Evolutionary conservation across 2,113 vertebrate species (phyloP).

Genomic region (Pterocles orientalis): DNA sequence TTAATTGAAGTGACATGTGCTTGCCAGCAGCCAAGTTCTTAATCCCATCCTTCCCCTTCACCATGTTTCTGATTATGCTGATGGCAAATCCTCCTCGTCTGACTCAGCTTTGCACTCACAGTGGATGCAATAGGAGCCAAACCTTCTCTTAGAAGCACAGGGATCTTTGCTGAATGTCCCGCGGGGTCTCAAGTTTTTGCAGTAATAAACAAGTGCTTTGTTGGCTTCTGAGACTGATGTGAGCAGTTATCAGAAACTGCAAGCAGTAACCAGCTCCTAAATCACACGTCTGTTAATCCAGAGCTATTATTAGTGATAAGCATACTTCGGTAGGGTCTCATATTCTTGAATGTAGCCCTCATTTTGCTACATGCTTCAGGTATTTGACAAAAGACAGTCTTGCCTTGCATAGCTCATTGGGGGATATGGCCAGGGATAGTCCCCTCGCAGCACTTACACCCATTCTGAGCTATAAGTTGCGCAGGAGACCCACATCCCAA

Average conservation of each 20-base stretch:
- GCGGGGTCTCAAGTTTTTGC: background rate
- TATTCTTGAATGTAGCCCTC: background rate
- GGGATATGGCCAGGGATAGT: background rate
- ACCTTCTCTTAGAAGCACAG: background rate
- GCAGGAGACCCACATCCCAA: background rate
- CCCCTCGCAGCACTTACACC: background rate
- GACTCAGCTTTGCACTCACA: background rate
- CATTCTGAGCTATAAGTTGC: background rate
- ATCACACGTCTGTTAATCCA: background rate
- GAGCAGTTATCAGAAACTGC: conserved; percentile 12
- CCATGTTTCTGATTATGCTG: conserved; percentile 40
- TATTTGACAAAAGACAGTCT: background rate
- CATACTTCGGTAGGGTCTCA: background rate
- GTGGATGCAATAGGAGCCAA: background rate
- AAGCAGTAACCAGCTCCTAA: conserved; percentile 28
- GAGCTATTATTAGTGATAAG: background rate
- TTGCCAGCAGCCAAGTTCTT: conserved; percentile 27
- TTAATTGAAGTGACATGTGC: conserved; percentile 35
- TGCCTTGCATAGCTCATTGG: background rate
- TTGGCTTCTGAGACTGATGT: background rate
- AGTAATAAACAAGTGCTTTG: background rate
- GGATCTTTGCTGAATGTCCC: background rate
- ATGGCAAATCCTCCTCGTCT: conserved; percentile 15
- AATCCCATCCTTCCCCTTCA: conserved; percentile 39
- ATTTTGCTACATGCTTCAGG: background rate